These are phyloP conservation scores for Diabrotica undecimpunctata DNA, from an alignment of 1,140 invertebrate genomes.

Conservation along the genomic window DNA sequence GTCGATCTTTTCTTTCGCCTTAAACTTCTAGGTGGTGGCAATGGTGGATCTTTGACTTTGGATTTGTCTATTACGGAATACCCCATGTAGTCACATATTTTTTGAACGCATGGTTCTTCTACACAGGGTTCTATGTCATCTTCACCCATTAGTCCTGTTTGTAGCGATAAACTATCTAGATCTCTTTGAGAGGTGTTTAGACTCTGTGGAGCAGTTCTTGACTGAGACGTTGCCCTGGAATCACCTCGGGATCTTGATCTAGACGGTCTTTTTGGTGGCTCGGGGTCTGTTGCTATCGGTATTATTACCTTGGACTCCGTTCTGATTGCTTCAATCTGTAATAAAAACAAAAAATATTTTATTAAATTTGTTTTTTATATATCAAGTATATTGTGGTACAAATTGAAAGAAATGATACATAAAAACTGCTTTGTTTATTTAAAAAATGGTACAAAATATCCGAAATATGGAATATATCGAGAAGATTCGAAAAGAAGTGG, in stretches of 20 bases:
- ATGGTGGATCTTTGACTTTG: constrained; percentile 52
- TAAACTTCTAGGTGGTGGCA: constrained; percentile 51
- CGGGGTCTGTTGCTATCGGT: background rate
- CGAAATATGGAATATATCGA: no score
- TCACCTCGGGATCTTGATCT: constrained; percentile 10
- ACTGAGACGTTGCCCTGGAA: constrained; percentile 43
- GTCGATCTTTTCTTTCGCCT: constrained; percentile 53
- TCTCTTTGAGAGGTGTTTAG: constrained; percentile 52
- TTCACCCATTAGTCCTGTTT: background rate
- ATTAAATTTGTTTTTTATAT: no score
- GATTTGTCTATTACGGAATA: constrained; percentile 67
- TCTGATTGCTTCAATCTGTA: constrained; percentile 10
- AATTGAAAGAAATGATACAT: no score
- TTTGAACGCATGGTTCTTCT: constrained; percentile 41
- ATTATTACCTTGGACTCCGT: constrained; percentile 14
- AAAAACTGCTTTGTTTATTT: no score
- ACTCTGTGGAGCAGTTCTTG: constrained; percentile 42
- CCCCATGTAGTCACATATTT: constrained; percentile 53
- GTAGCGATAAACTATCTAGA: constrained; percentile 55
- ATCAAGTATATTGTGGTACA: no score
- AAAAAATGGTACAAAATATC: no score
- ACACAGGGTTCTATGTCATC: constrained; percentile 31
- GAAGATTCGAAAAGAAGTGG: no score
- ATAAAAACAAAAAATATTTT: constrained; percentile 5
- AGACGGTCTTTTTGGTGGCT: constrained; percentile 7